Base-by-base conservation (phyloP, 2,888 invertebrate genomes). In the Yponomeuta evonymella region DNA sequence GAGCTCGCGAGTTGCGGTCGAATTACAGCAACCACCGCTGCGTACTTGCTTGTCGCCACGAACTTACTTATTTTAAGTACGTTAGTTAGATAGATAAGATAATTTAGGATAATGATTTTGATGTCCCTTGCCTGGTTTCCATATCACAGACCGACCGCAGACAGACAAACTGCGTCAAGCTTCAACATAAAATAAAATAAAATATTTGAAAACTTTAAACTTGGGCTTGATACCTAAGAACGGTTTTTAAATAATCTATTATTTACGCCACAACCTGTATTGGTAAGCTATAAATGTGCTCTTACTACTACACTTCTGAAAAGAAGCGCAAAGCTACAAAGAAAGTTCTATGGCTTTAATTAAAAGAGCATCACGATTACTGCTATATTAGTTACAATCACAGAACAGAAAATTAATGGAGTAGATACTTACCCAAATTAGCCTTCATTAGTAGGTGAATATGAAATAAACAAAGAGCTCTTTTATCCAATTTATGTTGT, bases 301-400 rank as follows among this genome's bases (percentile, higher is more conserved):
- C 3, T 29, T 15, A 12, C 10, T 48, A 30, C 30, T 30, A 51
- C 29, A 23, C 51, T 51, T 36, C 43, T 70, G 76, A 79, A 72
- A 74, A 73, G 72, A 71, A 77, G 76, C 74, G 74, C 75, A 77
- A 76, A 79, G 79, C 84, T 81, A 79, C 84, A 81, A 86, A 83
- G 81, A 83, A 84, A 84, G 79, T 85, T 82, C 84, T 83, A 81
- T 79, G 79, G 78, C 79, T 82, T 82, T 86, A 88, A 88, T 88
- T 88, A 87, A 84, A 88, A 85, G 83, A 85, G 76, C 84, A 83
- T 84, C 80, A 82, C 81, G 82, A 86, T 87, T 87, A 86, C 83
- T 81, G 78, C 82, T 84, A 79, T 85, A 85, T 85, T 85, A 83
- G 82, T 85, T 83, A 83, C 81, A 81, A 82, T 81, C 79, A 78